Percentiles rank a stretch among this genome's conserved stretches.
phyloP scores from a whole-genome alignment of 2,888 invertebrate genomes.

The Colostygia pectinataria region DNA sequence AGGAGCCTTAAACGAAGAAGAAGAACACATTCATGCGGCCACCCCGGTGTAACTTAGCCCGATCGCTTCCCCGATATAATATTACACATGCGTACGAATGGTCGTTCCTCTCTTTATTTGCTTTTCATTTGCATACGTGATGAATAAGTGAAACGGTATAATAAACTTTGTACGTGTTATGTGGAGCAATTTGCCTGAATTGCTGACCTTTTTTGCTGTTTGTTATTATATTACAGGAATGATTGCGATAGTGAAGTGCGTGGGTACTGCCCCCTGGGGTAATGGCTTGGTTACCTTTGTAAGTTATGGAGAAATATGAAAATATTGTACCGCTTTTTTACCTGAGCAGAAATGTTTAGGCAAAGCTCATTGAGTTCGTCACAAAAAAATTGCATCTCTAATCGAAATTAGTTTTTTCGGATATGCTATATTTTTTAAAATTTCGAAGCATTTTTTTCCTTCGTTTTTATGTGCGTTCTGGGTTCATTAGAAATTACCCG shows the following conservation, averaged over 20 bases:
- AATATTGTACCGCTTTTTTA: neutral
- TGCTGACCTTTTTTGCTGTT: slow-evolving; percentile 33
- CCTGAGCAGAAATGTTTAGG: too few species aligned
- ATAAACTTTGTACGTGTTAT: slow-evolving; percentile 48
- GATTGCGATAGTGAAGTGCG: slow-evolving; percentile 20
- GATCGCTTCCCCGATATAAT: slow-evolving; percentile 54
- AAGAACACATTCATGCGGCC: too few species aligned
- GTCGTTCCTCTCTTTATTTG: slow-evolving; percentile 66
- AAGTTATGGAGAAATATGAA: neutral
- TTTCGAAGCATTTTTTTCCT: too few species aligned
- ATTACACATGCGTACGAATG: slow-evolving; percentile 48
- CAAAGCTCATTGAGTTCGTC: too few species aligned
- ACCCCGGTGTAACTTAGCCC: slow-evolving; percentile 5
- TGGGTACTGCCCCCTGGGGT: slow-evolving; percentile 13
- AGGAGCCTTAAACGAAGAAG: too few species aligned
- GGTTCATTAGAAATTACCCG: too few species aligned
- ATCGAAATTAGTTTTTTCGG: too few species aligned
- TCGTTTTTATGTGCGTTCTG: too few species aligned
- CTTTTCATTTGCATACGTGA: slow-evolving; percentile 67
- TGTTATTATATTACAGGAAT: slow-evolving; percentile 31
- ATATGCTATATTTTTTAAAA: too few species aligned
- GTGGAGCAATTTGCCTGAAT: slow-evolving; percentile 33
- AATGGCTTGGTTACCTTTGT: slow-evolving; percentile 3
- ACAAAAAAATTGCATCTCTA: too few species aligned
- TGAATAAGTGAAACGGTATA: slow-evolving; percentile 57